Evolutionary conservation across 2,888 invertebrate genomes (phyloP).

Genomic region (Ochropacha duplaris): DNA sequence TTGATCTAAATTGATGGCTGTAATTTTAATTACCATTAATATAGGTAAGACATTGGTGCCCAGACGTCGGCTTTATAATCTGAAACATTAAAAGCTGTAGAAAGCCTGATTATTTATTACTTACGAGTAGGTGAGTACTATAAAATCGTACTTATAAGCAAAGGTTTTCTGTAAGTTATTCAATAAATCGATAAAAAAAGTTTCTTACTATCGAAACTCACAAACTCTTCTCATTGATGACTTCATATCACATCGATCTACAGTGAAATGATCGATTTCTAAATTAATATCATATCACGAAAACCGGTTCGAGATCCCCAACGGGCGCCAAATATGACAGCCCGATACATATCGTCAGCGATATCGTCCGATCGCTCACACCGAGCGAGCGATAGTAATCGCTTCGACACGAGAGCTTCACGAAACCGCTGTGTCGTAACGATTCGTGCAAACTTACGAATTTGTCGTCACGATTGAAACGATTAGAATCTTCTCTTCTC

Average conservation of each 20-base stretch:
- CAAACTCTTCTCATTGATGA: conserved; percentile 10
- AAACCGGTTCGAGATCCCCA: not conserved
- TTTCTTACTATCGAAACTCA: not conserved
- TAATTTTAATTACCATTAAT: conserved; percentile 1
- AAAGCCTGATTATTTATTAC: too few relatives aligned
- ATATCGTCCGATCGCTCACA: conserved; percentile 26
- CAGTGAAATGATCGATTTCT: conserved; percentile 14
- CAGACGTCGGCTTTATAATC: not conserved
- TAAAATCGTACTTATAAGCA: not conserved
- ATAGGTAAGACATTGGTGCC: conserved; percentile 6
- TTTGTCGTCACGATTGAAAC: conserved; percentile 63
- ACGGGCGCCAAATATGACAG: not conserved
- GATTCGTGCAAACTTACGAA: conserved; percentile 62
- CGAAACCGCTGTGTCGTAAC: conserved; percentile 44
- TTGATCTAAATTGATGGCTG: not conserved
- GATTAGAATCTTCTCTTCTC: conserved; percentile 49
- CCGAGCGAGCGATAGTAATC: conserved; percentile 12
- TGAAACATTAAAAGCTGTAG: not conserved
- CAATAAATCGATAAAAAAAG: not conserved
- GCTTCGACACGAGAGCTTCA: conserved; percentile 20
- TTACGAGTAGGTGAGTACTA: too few relatives aligned
- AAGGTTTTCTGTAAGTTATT: too few relatives aligned
- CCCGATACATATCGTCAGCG: conserved; percentile 6
- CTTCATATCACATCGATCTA: not conserved
- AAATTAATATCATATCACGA: conserved; percentile 5